These are phyloP conservation scores for Drosophila demipolita DNA, from an alignment of 2,888 invertebrate species.

Conservation along the genomic window DNA sequence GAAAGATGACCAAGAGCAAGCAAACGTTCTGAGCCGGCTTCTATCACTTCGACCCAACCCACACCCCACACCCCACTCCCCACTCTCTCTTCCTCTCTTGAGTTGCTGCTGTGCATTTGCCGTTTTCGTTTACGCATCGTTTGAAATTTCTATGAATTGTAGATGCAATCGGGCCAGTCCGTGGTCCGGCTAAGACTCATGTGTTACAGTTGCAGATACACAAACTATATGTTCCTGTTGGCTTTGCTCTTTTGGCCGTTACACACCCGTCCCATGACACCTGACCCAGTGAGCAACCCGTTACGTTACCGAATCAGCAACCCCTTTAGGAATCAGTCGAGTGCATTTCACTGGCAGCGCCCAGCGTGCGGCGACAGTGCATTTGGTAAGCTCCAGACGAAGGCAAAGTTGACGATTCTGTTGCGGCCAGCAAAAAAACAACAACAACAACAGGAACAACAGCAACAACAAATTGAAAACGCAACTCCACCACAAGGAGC, in stretches of 20 bases:
- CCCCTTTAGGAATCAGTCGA: slow-evolving; percentile 59
- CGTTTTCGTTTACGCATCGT: slow-evolving; percentile 83
- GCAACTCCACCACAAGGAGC: slow-evolving; percentile 36
- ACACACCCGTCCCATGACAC: slow-evolving; percentile 15
- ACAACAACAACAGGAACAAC: slow-evolving; percentile 46
- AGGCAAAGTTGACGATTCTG: slow-evolving; percentile 78
- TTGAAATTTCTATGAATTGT: slow-evolving; percentile 83
- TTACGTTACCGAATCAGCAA: slow-evolving; percentile 24
- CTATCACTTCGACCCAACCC: background rate
- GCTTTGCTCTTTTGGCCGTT: slow-evolving; percentile 16
- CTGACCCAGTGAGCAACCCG: slow-evolving; percentile 25
- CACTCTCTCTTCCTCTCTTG: slow-evolving; percentile 7
- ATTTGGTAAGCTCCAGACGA: slow-evolving; percentile 79
- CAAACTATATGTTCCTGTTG: slow-evolving; percentile 10
- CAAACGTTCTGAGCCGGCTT: slow-evolving; percentile 26
- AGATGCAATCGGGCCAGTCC: slow-evolving; percentile 83
- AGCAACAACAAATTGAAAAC: slow-evolving; percentile 30
- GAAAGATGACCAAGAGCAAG: slow-evolving; percentile 42
- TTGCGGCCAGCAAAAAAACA: slow-evolving; percentile 54
- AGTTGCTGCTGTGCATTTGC: slow-evolving; percentile 69
- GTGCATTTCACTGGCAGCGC: slow-evolving; percentile 76
- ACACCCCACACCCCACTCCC: too few relatives aligned
- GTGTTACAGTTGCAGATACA: slow-evolving; percentile 63
- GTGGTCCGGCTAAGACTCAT: slow-evolving; percentile 75
- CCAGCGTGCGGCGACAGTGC: slow-evolving; percentile 51